Percentiles rank a stretch among this genome's conserved stretches.
These are phyloP conservation scores for Oceanites oceanicus DNA, from an alignment of 2,113 vertebrate species.

Conservation along the genomic window DNA sequence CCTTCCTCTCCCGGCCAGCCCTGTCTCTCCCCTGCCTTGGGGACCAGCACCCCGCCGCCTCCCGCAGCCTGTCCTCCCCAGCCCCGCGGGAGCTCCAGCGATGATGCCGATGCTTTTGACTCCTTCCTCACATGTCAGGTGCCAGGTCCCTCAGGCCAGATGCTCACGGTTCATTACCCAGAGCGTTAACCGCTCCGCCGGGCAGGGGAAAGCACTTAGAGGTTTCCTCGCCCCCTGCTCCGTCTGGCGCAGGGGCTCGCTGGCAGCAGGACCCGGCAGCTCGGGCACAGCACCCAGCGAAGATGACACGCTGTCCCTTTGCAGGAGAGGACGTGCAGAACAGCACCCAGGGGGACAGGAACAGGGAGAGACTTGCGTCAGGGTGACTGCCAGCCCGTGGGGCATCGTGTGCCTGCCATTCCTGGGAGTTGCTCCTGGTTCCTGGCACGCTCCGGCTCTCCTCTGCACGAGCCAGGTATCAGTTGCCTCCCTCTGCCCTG, in stretches of 20 bases:
- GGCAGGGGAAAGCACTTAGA: neutral
- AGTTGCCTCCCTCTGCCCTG: neutral
- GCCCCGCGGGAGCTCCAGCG: neutral
- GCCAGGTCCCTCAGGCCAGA: neutral
- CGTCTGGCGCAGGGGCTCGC: rapidly evolving
- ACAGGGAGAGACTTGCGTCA: rapidly evolving
- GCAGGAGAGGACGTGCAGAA: neutral
- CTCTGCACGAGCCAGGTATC: rapidly evolving
- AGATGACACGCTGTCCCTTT: neutral
- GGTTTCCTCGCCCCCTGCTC: neutral
- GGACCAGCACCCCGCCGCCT: neutral
- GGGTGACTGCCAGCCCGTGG: neutral
- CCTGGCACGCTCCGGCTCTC: neutral
- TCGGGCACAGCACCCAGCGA: rapidly evolving
- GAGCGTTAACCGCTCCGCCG: neutral
- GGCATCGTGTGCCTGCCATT: rapidly evolving
- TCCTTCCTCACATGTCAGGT: neutral
- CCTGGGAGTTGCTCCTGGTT: neutral
- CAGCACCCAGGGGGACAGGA: neutral
- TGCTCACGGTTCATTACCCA: rapidly evolving
- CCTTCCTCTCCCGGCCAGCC: neutral
- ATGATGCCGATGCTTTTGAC: neutral
- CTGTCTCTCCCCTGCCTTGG: too few species aligned
- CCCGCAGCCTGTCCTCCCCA: neutral
- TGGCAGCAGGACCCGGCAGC: neutral